Evolutionary conservation across 2,113 vertebrate genomes (phyloP), one percentile per base, ranked within the genome.

Genomic region (Chascanopsetta lugubris): DNA sequence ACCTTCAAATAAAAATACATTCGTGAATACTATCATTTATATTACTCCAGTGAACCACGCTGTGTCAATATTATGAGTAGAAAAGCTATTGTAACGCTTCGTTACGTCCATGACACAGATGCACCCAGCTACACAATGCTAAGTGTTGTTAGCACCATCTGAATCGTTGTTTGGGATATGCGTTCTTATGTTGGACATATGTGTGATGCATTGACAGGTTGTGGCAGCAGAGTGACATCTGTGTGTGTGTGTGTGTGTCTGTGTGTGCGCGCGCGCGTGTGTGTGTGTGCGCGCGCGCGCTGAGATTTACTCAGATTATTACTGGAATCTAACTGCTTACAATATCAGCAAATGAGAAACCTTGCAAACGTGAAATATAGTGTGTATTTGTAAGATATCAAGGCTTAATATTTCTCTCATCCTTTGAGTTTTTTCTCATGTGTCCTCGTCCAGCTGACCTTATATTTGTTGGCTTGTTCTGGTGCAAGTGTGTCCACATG

Each of bases 111-210:
- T 29, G n/a, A 30, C 5, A 8, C n/a, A 30, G 26, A 4, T 30
- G 12, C 25, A 20, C 10, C 12, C 21, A n/a, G 53, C 38, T 68
- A 24, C 24, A 20, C 1, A 7, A 2, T 10, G 61, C 30, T 77
- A 70, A 45, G 21, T 49, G 30, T 40, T 30, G 21, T 72, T 76
- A 55, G 64, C 69, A 56, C 3, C 18, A 30, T 40, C 43, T 49
- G 20, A 51, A 29, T 25, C 22, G 5, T 20, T 17, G 5, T 38
- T 2, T 1, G 32, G 24, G 13, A 2, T 24, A 9, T 48, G n/a
- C 9, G 4, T 9, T 11, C 2, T 32, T 1, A 1, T 18, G 22
- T 1, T 42, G 22, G 5, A 18, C 26, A 10, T 46, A 2, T 17
- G 8, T 29, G n/a, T 38, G 2, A 4, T 13, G 34, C 34, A 5